Base-by-base conservation (phyloP, 2,888 invertebrate species). In the Bellardia bayeri region DNA sequence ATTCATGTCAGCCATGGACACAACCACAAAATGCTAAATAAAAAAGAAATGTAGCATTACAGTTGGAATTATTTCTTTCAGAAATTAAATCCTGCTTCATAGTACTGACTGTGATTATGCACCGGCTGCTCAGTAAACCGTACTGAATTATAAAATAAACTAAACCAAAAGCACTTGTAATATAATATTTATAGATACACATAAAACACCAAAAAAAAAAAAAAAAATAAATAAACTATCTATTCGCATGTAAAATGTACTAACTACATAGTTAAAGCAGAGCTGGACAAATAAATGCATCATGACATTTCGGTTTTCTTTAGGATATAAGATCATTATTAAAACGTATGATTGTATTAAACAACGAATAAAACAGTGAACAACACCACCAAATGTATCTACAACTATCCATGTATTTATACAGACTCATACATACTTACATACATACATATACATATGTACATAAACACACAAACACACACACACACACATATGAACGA, bases 51-150 rank as follows among this genome's bases (percentile, higher is more conserved):
- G 61, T 75, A 85, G 87, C 87, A 82, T 85, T 85, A 87, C 85
- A 92, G 92, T 92, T 92, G 92, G 91, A 91, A 90, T 91, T 91
- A 90, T 92, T 91, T 92, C 92, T 92, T 92, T 92, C 92, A 92
- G 92, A 92, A 92, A 91, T 91, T 92, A 92, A 92, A 92, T 90
- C 91, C 91, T 85, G 87, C 87, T 91, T 92, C 91, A 92, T 92
- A 92, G 91, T 92, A 92, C 92, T 92, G 92, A 92, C 92, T 91
- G 90, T 91, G 92, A 91, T 92, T 89, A 91, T 91, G 92, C 91
- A 92, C 90, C 92, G 92, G 92, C 87, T 92, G 92, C 90, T 91
- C 89, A 80, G 56, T 83, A 82, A 84, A 81, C 30, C 72, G 61
- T 56, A 87, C 76, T 81, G 42, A 87, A 82, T 71, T 51, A 30